Evolutionary conservation across 2,113 vertebrate genomes (phyloP).

Genomic region (Microcebus griseorufus): DNA sequence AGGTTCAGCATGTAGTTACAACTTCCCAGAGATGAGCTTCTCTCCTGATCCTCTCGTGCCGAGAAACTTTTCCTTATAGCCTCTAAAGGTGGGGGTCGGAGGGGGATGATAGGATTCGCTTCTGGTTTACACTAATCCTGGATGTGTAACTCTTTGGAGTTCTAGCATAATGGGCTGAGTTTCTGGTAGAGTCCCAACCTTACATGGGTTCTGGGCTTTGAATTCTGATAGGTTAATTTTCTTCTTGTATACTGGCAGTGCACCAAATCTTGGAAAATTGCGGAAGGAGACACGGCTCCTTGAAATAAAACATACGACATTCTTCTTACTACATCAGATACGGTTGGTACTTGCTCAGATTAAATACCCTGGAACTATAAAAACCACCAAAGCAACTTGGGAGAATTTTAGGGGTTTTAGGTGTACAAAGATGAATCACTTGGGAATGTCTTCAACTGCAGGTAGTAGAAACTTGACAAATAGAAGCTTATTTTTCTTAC

Average conservation of each 20-base stretch:
- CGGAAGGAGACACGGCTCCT: not conserved
- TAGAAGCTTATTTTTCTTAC: not conserved
- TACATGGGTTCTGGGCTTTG: not conserved
- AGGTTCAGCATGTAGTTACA: not conserved
- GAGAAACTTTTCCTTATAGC: not conserved
- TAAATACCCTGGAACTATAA: not conserved
- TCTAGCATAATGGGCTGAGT: not conserved
- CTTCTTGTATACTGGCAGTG: not conserved
- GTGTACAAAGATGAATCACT: not conserved
- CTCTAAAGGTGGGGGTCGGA: rapidly evolving
- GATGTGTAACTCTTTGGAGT: not conserved
- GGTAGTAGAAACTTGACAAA: not conserved
- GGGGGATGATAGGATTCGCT: not conserved
- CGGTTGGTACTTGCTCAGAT: not conserved
- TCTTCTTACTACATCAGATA: not conserved
- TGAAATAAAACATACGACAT: not conserved
- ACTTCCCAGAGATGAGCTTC: not conserved
- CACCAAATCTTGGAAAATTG: not conserved
- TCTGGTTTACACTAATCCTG: not conserved
- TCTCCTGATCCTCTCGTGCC: not conserved
- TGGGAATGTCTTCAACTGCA: not conserved
- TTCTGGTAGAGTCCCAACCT: not conserved
- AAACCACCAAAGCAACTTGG: not conserved
- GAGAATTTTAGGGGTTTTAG: not conserved
- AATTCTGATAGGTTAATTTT: not conserved